Base-by-base conservation (phyloP, 2,797 vertebrate genomes). In the Megaceryle alcyon region DNA sequence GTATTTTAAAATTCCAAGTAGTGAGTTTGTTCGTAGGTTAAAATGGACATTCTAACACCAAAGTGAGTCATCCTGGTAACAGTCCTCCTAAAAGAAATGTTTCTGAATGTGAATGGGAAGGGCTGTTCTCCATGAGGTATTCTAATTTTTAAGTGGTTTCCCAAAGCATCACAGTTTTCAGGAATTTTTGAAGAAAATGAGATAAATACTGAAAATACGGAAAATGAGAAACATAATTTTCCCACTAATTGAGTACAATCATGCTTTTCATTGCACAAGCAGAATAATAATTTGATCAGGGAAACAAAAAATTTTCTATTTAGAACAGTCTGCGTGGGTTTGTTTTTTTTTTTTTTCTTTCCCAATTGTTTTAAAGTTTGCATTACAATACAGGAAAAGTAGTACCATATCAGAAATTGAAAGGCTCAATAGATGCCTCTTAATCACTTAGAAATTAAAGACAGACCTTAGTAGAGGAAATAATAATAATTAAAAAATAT, bases 371-470 rank as follows among this genome's bases (percentile, higher is more conserved):
- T 71, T 73, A 37, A 54, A 61, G 37, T 86, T 90, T 64, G 20
- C 29, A 33, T 87, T 92, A 60, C 18, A 64, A 29, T 76, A 18
- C 31, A 65, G 44, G 20, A 57, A 86, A 88, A 19, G 23, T 65
- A 37, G 56, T 71, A 51, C 23, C 31, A 14, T 78, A 61, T 46
- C n/a, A 88, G 68, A 66, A 82, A 48, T 7, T 13, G 51, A 70
- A 73, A 90, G 13, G 19, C 46, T 94, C 20, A 12, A 6, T 43
- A 79, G 56, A 61, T 73, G 23, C 49, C 4, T 29, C 37, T 80
- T 82, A 85, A 85, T 70, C n/a, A 39, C 51, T 63, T 85, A n/a
- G 69, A 93, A 88, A 84, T 85, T 92, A 92, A 86, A 94, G 21
- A 33, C 10, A 85, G 68, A 49, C 37, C 39, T 88, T 73, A 68